These are phyloP conservation scores for Crotalus tigris DNA, from an alignment of 2,113 vertebrate species.

Conservation along the genomic window DNA sequence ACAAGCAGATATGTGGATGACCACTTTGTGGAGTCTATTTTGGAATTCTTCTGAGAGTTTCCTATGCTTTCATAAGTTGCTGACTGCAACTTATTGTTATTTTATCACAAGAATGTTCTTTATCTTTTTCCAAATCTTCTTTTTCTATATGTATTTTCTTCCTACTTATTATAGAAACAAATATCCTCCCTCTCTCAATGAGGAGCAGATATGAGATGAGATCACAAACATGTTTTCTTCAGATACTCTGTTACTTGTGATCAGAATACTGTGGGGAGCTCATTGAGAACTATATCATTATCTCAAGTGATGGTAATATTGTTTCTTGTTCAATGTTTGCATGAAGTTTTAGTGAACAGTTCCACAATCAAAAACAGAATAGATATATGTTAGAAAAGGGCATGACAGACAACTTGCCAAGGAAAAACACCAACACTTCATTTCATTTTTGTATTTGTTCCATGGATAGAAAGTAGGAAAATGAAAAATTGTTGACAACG, in stretches of 20 bases:
- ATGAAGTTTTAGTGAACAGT: neutral
- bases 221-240: neutral
- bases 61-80: neutral
- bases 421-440: neutral
- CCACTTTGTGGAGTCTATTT: neutral
- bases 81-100: neutral
- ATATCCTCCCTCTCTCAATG: neutral
- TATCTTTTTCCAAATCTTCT: neutral
- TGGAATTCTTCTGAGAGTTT: neutral
- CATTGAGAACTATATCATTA: neutral
- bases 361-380: neutral
- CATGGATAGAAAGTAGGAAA: neutral
- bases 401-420: too few species aligned
- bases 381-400: neutral
- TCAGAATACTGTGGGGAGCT: neutral
- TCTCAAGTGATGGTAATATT: neutral
- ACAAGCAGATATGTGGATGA: neutral
- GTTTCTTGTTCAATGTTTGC: neutral
- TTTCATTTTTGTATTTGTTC: neutral
- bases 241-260: neutral
- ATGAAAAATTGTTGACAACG: neutral
- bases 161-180: neutral
- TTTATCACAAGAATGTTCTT: neutral
- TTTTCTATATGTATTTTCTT: neutral
- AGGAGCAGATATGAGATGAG: neutral